Conservation (phyloP, 2,113 vertebrate species). For the Podiceps cristatus region DNA sequence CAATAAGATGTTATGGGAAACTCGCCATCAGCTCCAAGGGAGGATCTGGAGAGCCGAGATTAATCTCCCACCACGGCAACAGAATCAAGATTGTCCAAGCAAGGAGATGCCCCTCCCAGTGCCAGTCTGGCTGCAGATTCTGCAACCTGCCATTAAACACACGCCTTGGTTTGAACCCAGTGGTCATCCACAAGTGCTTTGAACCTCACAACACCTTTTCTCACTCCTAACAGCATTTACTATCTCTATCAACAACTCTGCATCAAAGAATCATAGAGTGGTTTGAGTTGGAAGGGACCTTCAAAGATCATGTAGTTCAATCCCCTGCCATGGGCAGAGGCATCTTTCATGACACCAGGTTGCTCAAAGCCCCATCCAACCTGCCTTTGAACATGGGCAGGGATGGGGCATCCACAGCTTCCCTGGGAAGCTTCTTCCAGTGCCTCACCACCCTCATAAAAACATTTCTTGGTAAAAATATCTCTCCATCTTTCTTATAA, state of each 20-base stretch:
- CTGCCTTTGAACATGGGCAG: not conserved
- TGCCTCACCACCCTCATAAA: not conserved
- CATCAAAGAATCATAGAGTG: not conserved
- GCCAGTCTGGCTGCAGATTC: too few relatives aligned
- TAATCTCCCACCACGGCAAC: not conserved
- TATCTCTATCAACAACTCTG: not conserved
- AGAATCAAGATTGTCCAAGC: not conserved
- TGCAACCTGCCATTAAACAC: not conserved
- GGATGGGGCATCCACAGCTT: fast-evolving
- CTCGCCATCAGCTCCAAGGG: fast-evolving
- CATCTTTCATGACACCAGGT: not conserved
- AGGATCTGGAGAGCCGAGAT: not conserved
- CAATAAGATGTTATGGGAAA: not conserved
- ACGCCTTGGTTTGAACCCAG: fast-evolving
- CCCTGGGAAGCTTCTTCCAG: not conserved
- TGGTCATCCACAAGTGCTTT: not conserved
- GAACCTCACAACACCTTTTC: not conserved
- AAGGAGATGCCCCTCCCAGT: not conserved
- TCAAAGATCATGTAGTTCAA: not conserved
- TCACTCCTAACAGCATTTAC: not conserved
- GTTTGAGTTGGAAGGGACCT: not conserved
- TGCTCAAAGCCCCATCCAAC: not conserved
- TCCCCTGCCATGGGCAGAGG: not conserved
- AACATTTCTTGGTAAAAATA: not conserved
- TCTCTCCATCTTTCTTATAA: not conserved